These are phyloP conservation scores for Cyprinus carpio DNA, from an alignment of 2,113 vertebrate species.

Conservation along the genomic window DNA sequence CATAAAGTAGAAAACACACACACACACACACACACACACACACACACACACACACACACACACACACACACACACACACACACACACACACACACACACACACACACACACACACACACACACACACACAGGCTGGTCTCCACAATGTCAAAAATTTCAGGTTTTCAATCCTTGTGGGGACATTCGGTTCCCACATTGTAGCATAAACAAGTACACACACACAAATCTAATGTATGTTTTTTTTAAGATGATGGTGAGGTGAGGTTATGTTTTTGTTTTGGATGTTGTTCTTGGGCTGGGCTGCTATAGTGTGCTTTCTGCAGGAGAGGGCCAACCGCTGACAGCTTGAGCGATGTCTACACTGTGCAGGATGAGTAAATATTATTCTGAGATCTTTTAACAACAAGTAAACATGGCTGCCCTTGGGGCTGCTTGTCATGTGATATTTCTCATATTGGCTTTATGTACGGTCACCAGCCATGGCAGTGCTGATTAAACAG, in stretches of 20 bases:
- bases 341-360: constrained; percentile 61
- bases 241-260: not conserved
- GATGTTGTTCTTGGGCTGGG: not conserved
- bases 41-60: too few relatives aligned
- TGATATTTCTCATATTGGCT: constrained; percentile 58
- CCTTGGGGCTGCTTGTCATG: constrained; percentile 58
- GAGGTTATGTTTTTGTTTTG: not conserved
- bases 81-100: too few relatives aligned
- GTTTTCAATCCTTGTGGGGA: too few relatives aligned
- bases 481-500: constrained; percentile 46
- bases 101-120: too few relatives aligned
- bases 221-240: not conserved
- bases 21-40: too few relatives aligned
- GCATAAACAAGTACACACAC: too few relatives aligned
- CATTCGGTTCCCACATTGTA: too few relatives aligned
- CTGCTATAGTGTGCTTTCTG: not conserved
- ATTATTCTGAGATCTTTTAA: constrained; percentile 64
- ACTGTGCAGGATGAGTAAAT: constrained; percentile 67
- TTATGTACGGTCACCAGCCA: constrained; percentile 28
- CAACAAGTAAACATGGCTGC: constrained; percentile 57
- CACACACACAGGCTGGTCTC: too few relatives aligned
- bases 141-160: too few relatives aligned
- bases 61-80: too few relatives aligned
- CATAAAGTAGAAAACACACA: too few relatives aligned
- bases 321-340: not conserved